Conservation (phyloP, 2,888 invertebrate species). For the Hipparchia sbordonii region DNA sequence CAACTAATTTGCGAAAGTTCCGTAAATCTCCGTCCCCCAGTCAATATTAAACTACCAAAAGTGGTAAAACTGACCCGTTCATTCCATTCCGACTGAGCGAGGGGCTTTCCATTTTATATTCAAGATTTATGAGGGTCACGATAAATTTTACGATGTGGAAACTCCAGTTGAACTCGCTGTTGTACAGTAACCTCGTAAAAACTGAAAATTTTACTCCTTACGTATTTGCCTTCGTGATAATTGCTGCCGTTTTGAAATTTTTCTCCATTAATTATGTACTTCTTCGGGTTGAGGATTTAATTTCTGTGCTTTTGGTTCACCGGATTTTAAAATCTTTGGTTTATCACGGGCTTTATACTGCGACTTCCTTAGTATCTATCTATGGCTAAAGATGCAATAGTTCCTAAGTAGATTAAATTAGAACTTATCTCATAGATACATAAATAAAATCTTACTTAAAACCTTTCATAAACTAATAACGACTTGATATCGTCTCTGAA, state of each 20-base stretch:
- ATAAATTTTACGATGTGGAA: constrained; percentile 63
- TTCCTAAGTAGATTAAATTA: no score
- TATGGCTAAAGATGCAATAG: no score
- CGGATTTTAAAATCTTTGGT: neutral
- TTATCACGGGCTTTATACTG: neutral
- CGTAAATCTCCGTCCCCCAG: constrained; percentile 22
- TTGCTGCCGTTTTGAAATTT: constrained; percentile 16
- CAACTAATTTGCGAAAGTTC: constrained; percentile 21
- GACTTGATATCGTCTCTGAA: no score
- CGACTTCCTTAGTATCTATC: neutral
- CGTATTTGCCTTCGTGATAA: constrained; percentile 19
- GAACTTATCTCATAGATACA: no score
- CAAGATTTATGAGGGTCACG: constrained; percentile 56
- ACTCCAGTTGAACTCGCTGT: constrained; percentile 41
- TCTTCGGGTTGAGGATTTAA: constrained; percentile 11
- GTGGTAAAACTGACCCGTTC: constrained; percentile 44
- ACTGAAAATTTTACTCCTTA: constrained; percentile 22
- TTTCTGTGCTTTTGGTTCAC: neutral
- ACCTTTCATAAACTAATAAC: no score
- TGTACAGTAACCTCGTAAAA: constrained; percentile 27
- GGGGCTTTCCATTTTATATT: constrained; percentile 50
- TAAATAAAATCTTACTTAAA: no score
- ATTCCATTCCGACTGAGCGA: constrained; percentile 39
- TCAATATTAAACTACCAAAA: constrained; percentile 43
- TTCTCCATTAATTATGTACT: constrained; percentile 14